Evolutionary conservation across 2,888 invertebrate species (phyloP), one percentile per base, ranked within the genome.

Genomic region (Operophtera brumata): DNA sequence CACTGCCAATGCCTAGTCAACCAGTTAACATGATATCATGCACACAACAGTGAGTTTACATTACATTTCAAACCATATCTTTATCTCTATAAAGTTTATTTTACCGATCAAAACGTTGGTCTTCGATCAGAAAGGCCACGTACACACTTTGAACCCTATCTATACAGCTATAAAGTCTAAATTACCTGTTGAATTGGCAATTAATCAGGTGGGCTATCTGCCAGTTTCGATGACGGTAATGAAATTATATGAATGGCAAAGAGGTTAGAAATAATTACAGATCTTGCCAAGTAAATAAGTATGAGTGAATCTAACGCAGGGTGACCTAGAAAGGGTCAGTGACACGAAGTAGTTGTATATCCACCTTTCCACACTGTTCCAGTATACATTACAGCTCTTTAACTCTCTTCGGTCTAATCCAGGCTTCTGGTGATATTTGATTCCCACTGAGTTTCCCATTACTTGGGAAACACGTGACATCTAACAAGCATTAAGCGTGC

Each of bases 1-100:
- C 85, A 6, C 57, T 87, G 25, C 89, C 88, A 1, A 75, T 71
- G 12, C 79, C 82, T 0, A 78, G 76, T 54, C 86, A 85, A 36
- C 75, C 80, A 0, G 57, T 77, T 20, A 82, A 73, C 50, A 72
- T 80, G 48, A 84, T 83, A 0, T 74, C 84, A 0, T 89, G 86
- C 66, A 83, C 86, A 10, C 88, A 86, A 66, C 89, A 89, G 89
- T 90, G 80, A 89, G 89, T 88, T 71, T 49, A 37, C 39, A 40
- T 28, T 6, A 13, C 42, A 39, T 39, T 14, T 37, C 39, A 7
- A 43, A 46, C 40, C 41, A 25, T 54, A 57, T 30, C 6, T 34
- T 14, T n/a, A 45, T 26, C 1, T 13, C 1, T 10, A 50, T 40
- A 39, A 47, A 26, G 42, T 35, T 32, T 10, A 32, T 10, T 42